Percentiles rank a stretch among this genome's conserved stretches.
phyloP scores from a whole-genome alignment of 2,888 invertebrate species.

The Drosophila vallismaia region DNA sequence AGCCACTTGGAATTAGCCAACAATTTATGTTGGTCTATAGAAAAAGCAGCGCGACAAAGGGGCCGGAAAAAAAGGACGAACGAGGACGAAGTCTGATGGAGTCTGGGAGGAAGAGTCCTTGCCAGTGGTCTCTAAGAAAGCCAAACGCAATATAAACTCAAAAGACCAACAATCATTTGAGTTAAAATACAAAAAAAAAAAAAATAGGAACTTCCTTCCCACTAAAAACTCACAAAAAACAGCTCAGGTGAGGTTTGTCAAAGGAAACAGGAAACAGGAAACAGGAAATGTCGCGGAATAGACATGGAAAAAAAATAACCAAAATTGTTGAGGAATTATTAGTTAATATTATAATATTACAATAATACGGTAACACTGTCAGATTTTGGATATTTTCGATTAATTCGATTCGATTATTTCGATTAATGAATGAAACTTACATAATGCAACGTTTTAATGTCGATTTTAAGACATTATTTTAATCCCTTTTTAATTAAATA shows the following conservation, averaged over 20 bases:
- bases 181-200: not conserved
- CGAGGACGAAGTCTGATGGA: not conserved
- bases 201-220: not conserved
- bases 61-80: constrained; percentile 7
- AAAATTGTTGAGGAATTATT: no score
- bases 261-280: constrained; percentile 21
- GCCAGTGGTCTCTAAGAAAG: constrained; percentile 35
- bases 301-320: not conserved
- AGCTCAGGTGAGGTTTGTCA: constrained; percentile 8
- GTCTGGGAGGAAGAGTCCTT: constrained; percentile 25
- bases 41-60: constrained; percentile 44
- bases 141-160: constrained; percentile 13
- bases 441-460: no score
- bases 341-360: no score
- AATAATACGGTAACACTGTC: no score
- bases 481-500: no score
- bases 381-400: no score
- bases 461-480: no score
- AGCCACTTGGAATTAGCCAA: constrained; percentile 74
- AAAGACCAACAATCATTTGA: constrained; percentile 18
- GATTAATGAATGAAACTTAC: no score
- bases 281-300: constrained; percentile 3
- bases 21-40: constrained; percentile 67
- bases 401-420: no score
- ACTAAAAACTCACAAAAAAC: not conserved